A percentile compares a stretch with the other conserved stretches of the same genome.
These are phyloP conservation scores for Drosophila dives DNA, from an alignment of 2,888 invertebrate species.

Conservation along the genomic window DNA sequence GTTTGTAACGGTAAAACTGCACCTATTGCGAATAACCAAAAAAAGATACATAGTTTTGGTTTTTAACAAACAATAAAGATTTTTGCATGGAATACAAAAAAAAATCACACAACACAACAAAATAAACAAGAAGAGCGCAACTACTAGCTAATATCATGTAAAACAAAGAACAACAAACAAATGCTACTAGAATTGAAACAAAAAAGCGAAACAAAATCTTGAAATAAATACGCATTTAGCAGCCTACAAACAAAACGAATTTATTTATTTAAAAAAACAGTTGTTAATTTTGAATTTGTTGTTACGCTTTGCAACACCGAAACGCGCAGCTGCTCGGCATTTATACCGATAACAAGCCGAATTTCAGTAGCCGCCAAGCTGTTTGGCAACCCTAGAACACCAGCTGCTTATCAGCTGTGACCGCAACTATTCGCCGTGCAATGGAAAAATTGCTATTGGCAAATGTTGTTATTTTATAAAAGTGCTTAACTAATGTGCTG, in stretches of 20 bases:
- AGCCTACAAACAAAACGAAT: slow-evolving; percentile 61
- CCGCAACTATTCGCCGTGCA: slow-evolving; percentile 33
- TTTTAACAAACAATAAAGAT: slow-evolving; percentile 48
- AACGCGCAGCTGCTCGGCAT: background rate
- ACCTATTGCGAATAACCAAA: slow-evolving; percentile 71
- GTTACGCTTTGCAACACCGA: slow-evolving; percentile 25
- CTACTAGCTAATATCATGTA: slow-evolving; percentile 80
- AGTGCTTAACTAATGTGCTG: slow-evolving; percentile 26
- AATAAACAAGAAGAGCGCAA: slow-evolving; percentile 55
- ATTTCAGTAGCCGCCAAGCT: background rate
- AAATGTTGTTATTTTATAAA: slow-evolving; percentile 53
- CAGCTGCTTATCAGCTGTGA: slow-evolving; percentile 58
- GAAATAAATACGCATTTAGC: slow-evolving; percentile 82
- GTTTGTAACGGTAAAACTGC: slow-evolving; percentile 70
- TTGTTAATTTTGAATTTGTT: background rate
- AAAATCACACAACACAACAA: slow-evolving; percentile 33
- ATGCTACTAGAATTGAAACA: slow-evolving; percentile 83
- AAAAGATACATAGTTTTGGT: slow-evolving; percentile 67
- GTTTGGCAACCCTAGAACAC: slow-evolving; percentile 53
- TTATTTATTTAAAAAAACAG: slow-evolving; percentile 13
- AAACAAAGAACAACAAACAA: slow-evolving; percentile 71
- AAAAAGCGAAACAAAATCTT: slow-evolving; percentile 63
- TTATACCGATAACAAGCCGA: slow-evolving; percentile 25
- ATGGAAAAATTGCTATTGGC: slow-evolving; percentile 47
- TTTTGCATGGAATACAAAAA: slow-evolving; percentile 54